Evolutionary conservation across 2,888 invertebrate genomes (phyloP).

Genomic region (Orthosia incerta): DNA sequence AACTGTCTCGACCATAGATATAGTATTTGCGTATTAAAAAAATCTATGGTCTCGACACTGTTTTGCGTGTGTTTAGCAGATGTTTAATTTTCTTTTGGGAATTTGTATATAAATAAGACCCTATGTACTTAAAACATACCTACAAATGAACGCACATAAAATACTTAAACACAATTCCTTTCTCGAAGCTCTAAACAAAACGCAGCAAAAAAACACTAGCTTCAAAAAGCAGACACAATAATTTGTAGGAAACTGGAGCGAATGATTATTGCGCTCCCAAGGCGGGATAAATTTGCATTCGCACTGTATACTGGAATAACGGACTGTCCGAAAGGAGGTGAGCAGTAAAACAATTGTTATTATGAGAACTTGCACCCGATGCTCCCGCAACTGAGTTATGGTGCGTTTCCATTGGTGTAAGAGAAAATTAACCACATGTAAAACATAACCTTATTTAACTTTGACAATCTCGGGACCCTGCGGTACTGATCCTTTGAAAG

Average conservation of each 20-base stretch:
- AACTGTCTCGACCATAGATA: too few relatives aligned
- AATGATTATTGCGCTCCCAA: constrained; percentile 62
- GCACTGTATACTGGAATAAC: constrained; percentile 77
- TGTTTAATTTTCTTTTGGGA: too few relatives aligned
- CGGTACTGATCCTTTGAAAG: too few relatives aligned
- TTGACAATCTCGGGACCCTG: too few relatives aligned
- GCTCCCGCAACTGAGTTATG: constrained; percentile 63
- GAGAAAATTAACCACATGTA: background rate
- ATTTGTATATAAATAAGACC: too few relatives aligned
- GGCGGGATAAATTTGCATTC: constrained; percentile 79
- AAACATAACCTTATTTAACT: background rate
- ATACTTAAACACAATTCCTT: background rate
- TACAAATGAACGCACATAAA: background rate
- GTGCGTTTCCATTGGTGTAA: constrained; percentile 56
- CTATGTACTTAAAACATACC: background rate
- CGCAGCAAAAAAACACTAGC: constrained; percentile 18
- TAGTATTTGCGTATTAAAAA: too few relatives aligned
- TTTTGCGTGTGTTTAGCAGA: too few relatives aligned
- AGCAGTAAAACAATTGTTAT: constrained; percentile 74
- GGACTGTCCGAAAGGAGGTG: constrained; percentile 71
- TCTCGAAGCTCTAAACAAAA: constrained; percentile 10
- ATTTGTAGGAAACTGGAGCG: constrained; percentile 62
- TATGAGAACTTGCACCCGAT: constrained; percentile 73
- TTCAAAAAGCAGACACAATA: constrained; percentile 54
- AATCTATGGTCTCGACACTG: too few relatives aligned